These are phyloP conservation scores for Beris morrisii DNA, from an alignment of 2,888 invertebrate genomes.

Conservation along the genomic window DNA sequence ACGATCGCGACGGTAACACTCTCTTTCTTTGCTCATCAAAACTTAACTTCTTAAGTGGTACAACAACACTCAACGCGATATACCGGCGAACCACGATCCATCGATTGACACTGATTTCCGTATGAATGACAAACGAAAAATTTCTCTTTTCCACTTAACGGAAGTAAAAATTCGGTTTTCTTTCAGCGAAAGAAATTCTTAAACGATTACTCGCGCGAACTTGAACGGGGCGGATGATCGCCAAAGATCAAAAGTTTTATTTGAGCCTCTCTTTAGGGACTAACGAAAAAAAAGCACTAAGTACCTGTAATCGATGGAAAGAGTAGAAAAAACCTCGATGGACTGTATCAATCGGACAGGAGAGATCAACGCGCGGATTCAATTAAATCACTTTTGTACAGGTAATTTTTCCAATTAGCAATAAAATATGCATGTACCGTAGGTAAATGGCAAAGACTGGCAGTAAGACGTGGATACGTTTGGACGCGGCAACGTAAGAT, in stretches of 20 bases:
- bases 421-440: not conserved
- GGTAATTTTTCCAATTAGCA: conserved; percentile 12
- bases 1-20: conserved; percentile 3
- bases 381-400: conserved; percentile 22
- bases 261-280: no score
- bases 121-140: conserved; percentile 26
- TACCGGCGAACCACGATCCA: conserved; percentile 23
- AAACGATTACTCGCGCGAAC: no score
- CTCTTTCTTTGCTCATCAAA: conserved; percentile 2
- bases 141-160: conserved; percentile 31
- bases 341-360: no score
- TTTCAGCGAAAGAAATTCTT: no score
- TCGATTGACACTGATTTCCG: conserved; percentile 31
- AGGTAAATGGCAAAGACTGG: no score
- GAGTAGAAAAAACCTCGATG: no score
- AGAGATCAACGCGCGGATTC: no score
- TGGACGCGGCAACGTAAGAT: conserved; percentile 21
- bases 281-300: no score
- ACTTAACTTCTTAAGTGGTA: not conserved
- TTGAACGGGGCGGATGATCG: no score
- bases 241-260: no score
- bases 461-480: conserved; percentile 9
- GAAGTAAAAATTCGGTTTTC: conserved; percentile 7
- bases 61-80: conserved; percentile 15
- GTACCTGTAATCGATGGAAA: no score